Base-by-base conservation (phyloP, 1,140 invertebrate genomes). In the Drosophila ficusphila region DNA sequence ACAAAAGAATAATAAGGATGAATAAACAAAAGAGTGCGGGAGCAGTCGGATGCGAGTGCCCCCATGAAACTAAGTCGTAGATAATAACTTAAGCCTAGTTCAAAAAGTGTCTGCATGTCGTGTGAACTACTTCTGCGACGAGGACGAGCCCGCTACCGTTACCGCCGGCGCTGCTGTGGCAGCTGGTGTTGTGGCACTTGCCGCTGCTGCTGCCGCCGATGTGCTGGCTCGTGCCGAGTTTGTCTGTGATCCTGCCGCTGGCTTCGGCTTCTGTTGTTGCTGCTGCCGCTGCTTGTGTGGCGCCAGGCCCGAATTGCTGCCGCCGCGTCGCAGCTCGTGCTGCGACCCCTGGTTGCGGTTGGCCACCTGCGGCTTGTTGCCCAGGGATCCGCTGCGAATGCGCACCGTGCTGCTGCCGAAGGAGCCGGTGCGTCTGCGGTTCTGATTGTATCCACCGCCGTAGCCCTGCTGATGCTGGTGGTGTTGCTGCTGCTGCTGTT, bases 381-480 rank as follows among this genome's bases (percentile, higher is more conserved):
- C 90, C 65, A 90, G 42, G 1, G 90, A 91, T 41, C 90, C 90
- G 39, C 90, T 91, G 52, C 88, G 91, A 29, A 89, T 86, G 56
- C 92, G 91, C 23, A 92, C 92, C 21, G 92, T 93, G 72, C 90
- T 91, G 79, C 89, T 89, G 21, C 90, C 89, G 65, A 91, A 91
- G n/a, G 83, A 86, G 47, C 90, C 90, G 29, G 90, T 91, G 61
- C 90, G 85, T 19, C 90, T 58, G 12, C 90, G 72, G 61, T 91
- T 91, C 18, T 77, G 73, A 44, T 81, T 81, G 53, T 79, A 79
- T 4, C 75, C 78, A 14, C 79, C 77, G 36, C 79, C 77, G 36
- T 90, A 74, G 11, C 75, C 72, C 27, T 57, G 62, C 46, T 70
- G 65, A 34, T 69, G 70, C 5, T 75, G 70, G 6, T 82, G 85